These are phyloP conservation scores for Drosophila yakuba DNA, from an alignment of 1,140 invertebrate species.

Conservation along the genomic window DNA sequence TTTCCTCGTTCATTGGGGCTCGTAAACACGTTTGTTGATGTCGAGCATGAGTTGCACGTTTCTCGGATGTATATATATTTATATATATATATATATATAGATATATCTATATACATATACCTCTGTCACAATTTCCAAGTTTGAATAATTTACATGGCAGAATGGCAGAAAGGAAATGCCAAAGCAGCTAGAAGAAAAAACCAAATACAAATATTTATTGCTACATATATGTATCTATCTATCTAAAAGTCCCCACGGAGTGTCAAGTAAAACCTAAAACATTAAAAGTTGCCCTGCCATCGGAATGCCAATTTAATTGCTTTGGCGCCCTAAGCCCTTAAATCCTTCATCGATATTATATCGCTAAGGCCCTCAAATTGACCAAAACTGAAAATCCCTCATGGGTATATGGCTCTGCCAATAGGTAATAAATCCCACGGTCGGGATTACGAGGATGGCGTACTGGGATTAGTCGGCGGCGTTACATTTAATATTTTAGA, in stretches of 20 bases:
- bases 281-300: constrained; percentile 33
- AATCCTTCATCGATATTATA: constrained; percentile 64
- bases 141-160: constrained; percentile 57
- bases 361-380: constrained; percentile 25
- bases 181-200: constrained; percentile 17
- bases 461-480: constrained; percentile 22
- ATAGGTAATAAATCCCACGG: constrained; percentile 57
- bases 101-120: neutral
- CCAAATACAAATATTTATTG: neutral
- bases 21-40: constrained; percentile 57
- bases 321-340: constrained; percentile 39
- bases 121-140: constrained; percentile 47
- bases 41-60: constrained; percentile 26
- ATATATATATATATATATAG: neutral
- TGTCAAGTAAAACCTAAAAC: constrained; percentile 15
- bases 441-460: constrained; percentile 53
- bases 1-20: constrained; percentile 36
- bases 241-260: neutral
- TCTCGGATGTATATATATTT: neutral
- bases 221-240: neutral
- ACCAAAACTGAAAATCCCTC: constrained; percentile 12
- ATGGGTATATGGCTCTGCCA: constrained; percentile 34
- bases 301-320: constrained; percentile 67
- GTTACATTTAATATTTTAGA: neutral
- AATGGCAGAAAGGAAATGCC: constrained; percentile 3